Evolutionary conservation across 2,888 invertebrate species (phyloP), one percentile per base, ranked within the genome.

Genomic region (Conistra vaccinii): DNA sequence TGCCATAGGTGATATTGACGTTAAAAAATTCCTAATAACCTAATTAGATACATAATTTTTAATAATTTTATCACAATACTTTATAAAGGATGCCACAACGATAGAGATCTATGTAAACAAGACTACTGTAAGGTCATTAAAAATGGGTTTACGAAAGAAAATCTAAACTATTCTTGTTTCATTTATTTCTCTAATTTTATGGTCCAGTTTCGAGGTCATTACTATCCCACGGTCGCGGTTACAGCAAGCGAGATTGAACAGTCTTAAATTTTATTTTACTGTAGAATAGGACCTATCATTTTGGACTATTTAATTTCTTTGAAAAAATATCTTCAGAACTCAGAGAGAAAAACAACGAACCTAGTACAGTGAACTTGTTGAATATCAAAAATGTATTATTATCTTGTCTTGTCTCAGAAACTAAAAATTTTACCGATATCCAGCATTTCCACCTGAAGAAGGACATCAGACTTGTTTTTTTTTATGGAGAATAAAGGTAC

Each of bases 171-270:
- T 77, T 80, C 66, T 42, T 62, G 45, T 51, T 62, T 66, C 69
- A 83, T 77, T 69, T 80, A 80, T 80, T 82, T 69, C 32, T 57
- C n/a, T 62, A 23, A 57, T 61, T 80, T 80, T 83, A 80, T 82
- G 45, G 61, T 23, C 35, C 42, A 32, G 78, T n/a, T 58, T n/a
- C 51, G 60, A 61, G 42, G 65, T n/a, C 57, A 61, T 77, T 65
- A 69, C 39, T 14, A 53, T 26, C 65, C 57, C 78, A 62, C 61
- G 55, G 66, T 82, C 61, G 69, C n/a, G 81, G 66, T 62, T 65
- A 69, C n/a, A 62, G 42, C 39, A 12, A 17, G 14, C 65, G n/a
- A 39, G 29, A 29, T 29, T 6, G 14, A n/a, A 20, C 29, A 65
- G 42, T 63, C 45, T 62, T 29, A 45, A 32, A 58, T 69, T 77